phyloP scores from a whole-genome alignment of 2,797 vertebrate species.

The Halcyon smyrnensis region DNA sequence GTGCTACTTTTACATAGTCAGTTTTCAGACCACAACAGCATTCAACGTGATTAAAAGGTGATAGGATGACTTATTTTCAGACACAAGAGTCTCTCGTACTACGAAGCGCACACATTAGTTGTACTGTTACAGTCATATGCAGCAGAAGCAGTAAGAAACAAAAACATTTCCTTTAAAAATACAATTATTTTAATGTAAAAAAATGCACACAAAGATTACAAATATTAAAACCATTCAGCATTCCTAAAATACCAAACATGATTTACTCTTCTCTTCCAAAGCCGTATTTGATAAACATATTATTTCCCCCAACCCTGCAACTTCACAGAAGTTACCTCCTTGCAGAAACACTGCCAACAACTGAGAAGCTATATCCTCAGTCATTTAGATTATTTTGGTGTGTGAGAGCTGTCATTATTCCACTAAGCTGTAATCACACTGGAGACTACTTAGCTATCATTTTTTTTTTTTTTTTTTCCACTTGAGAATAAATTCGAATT shows the following conservation, averaged over 20 bases:
- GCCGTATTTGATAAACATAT: background rate
- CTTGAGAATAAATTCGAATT: background rate
- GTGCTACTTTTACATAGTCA: constrained; percentile 63
- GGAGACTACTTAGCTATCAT: background rate
- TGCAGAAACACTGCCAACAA: background rate
- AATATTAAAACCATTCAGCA: background rate
- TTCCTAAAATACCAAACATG: background rate
- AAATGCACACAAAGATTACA: background rate
- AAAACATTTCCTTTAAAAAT: background rate
- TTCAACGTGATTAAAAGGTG: constrained; percentile 6
- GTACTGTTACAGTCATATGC: background rate
- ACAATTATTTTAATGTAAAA: background rate
- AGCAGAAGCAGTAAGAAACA: constrained; percentile 10
- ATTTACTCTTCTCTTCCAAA: background rate
- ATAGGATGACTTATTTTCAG: constrained; percentile 15
- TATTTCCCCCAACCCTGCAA: background rate
- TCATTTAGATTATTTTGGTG: background rate
- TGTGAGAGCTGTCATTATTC: background rate
- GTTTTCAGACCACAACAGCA: constrained; percentile 70
- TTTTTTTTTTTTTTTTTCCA: background rate
- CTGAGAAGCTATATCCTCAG: background rate
- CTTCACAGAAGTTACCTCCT: background rate
- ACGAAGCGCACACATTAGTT: background rate
- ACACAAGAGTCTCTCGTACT: background rate
- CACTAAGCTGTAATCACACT: background rate